Percentiles rank a stretch among this genome's conserved stretches.
Evolutionary conservation across 2,113 vertebrate genomes (phyloP).

Genomic region (human): GRCh38 chr17:45841501-45842000

Average conservation of each 20-base stretch:
- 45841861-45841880: background rate
- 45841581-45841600: background rate
- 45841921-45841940: background rate
- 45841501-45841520: fast-evolving
- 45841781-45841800: fast-evolving
- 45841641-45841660: background rate
- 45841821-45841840: background rate
- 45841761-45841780: background rate
- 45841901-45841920: background rate
- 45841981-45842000: background rate
- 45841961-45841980: background rate
- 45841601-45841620: background rate
- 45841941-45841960: background rate
- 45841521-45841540: background rate
- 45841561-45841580: fast-evolving
- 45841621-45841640: background rate
- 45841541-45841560: fast-evolving
- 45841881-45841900: background rate
- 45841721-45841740: background rate
- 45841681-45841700: background rate
- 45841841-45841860: background rate
- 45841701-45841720: background rate
- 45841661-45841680: background rate
- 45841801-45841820: fast-evolving
- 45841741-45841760: fast-evolving